Base-by-base conservation (phyloP, 2,797 vertebrate species). In the Mergus octosetaceus region DNA sequence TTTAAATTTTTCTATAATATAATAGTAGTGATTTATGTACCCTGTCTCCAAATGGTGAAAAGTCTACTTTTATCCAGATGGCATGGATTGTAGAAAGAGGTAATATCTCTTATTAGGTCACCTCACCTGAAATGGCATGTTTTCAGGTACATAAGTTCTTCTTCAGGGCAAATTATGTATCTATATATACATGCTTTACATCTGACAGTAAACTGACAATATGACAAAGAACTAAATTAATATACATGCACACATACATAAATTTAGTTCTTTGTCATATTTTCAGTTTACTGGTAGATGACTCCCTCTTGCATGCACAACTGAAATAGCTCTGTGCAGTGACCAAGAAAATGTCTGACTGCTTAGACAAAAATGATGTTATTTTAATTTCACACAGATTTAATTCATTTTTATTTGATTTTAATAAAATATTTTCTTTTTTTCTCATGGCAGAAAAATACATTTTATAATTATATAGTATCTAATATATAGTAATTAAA, bases 101-200 rank as follows among this genome's bases (percentile, higher is more conserved):
- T 2, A 58, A 43, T 19, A 13, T 13, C 73, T 82, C 85, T 87
- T 51, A 45, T 38, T 30, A 76, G 11, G 25, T 34, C 0, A 0
- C 36, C 12, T 93, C 24, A n/a, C 47, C 5, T 38, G 43, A 88
- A 71, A 6, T 20, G 32, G 7, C 10, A n/a, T 11, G 6, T 11
- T 84, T 93, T 61, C 62, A 84, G 30, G 5, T 34, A 79, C 20
- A 61, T 0, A 36, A 32, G 75, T 95, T 78, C 34, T 60, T 91
- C 22, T 70, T 89, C 39, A 51, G 32, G 11, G 4, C 32, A 62
- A 45, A 6, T 7, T 66, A 28, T 27, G 13, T 10, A 7, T 53
- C 2, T 14, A 16, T 9, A 5, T 12, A 4, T 16, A 9, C 39
- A 4, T 27, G 5, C 22, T 49, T 10, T 53, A 53, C 51, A 53